Evolutionary conservation across 2,797 vertebrate genomes (phyloP).

Genomic region (Parauchenoglanis ngamensis): DNA sequence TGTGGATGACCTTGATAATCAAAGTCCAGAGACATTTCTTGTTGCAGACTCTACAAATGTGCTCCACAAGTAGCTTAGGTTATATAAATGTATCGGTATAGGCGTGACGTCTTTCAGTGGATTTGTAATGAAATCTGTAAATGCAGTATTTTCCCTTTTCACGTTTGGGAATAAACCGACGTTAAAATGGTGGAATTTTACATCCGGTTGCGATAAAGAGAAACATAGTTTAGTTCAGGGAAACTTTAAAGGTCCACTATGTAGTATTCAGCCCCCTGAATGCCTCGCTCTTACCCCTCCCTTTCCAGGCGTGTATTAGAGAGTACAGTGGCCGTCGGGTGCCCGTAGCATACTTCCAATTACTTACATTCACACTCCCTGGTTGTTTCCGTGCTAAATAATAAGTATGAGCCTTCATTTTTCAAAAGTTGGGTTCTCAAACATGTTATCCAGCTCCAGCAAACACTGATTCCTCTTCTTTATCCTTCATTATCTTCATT

Average conservation of each 20-base stretch:
- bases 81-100: background rate
- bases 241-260: background rate
- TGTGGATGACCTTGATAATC: background rate
- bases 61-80: background rate
- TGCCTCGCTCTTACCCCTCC: too few relatives aligned
- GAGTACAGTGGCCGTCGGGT: too few relatives aligned
- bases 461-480: too few relatives aligned
- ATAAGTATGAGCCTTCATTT: too few relatives aligned
- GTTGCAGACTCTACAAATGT: background rate
- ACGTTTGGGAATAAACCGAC: background rate
- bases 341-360: too few relatives aligned
- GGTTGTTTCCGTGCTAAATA: too few relatives aligned
- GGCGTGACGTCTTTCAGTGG: background rate
- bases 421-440: too few relatives aligned
- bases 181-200: background rate
- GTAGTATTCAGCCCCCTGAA: too few relatives aligned
- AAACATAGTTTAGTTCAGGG: background rate
- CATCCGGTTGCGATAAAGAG: background rate
- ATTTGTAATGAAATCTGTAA: background rate
- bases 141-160: background rate
- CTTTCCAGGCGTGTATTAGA: too few relatives aligned
- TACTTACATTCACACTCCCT: too few relatives aligned
- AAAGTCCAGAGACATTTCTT: background rate
- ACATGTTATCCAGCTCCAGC: too few relatives aligned
- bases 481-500: too few relatives aligned